Evolutionary conservation across 2,113 vertebrate genomes (phyloP).

Genomic region (Halcyon malimbica): DNA sequence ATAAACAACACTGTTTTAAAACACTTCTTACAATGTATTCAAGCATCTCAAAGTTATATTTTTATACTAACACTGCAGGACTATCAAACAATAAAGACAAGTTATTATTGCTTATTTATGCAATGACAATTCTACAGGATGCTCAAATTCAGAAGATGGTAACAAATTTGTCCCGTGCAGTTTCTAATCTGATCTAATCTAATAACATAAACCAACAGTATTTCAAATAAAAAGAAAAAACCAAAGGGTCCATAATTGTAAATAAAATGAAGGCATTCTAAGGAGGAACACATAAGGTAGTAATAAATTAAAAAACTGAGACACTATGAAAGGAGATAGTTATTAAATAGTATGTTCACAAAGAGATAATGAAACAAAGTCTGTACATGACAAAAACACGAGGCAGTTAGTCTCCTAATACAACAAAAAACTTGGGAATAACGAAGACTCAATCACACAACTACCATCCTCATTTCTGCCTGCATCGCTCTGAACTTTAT

Average conservation of each 20-base stretch:
- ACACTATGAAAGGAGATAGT: background rate
- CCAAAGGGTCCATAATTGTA: background rate
- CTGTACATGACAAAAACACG: accelerated
- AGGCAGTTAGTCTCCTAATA: background rate
- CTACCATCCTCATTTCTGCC: background rate
- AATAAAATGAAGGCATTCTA: background rate
- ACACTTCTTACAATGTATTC: background rate
- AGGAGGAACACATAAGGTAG: background rate
- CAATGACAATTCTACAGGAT: background rate
- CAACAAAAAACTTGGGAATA: background rate
- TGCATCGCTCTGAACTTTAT: background rate
- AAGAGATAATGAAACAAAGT: background rate
- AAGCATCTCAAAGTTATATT: background rate
- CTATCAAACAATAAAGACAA: background rate
- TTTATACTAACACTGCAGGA: background rate
- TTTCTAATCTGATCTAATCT: background rate
- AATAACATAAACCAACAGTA: background rate
- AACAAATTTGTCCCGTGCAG: background rate
- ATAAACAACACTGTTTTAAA: background rate
- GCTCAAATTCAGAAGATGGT: background rate
- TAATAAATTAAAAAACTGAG: background rate
- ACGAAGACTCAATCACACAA: background rate
- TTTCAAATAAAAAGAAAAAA: background rate
- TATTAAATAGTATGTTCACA: background rate
- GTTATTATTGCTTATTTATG: background rate